Base-by-base conservation (phyloP, 2,797 vertebrate genomes). In the Pelochelys cantorii region DNA sequence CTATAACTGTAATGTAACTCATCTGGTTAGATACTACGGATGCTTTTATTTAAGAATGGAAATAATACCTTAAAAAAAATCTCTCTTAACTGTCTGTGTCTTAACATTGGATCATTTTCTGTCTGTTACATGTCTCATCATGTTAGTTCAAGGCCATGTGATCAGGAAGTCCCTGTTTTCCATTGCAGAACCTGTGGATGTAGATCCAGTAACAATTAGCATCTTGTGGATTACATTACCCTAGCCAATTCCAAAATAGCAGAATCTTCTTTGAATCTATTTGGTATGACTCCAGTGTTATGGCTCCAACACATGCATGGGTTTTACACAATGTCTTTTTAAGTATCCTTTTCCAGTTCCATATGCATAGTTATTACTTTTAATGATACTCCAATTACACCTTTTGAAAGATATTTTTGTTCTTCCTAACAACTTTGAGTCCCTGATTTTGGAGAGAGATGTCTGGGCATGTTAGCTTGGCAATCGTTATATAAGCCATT, bases 381-480 rank as follows among this genome's bases (percentile, higher is more conserved):
- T 96, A 96, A 94, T 97, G 91, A 92, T 89, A 94, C 96, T 93
- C 5, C 25, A 94, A 87, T 91, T 96, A 84, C 82, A 91, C 91
- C 86, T 95, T 79, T 95, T 96, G 94, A 96, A 91, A 96, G 71
- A 42, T 87, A 85, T 59, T 92, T 97, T 94, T 96, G 90, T 97
- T 94, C 95, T 90, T 91, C 81, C 4, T 90, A 95, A 87, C 4
- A 12, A 82, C 85, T 94, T 92, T 57, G 60, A 96, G 93, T 81
- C 92, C 87, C 93, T 93, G 94, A 68, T 84, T 96, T 84, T 0
- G 3, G 94, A 96, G 96, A 95, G 96, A 95, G 96, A 95, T 20
- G 96, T 97, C 96, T 96, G 96, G 96, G 91, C 96, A 97, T 95
- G 96, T 97, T 95, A 37, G 91, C 79, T 81, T 81, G 85, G 87